Percentiles rank a stretch among this genome's conserved stretches.
These are phyloP conservation scores for Yponomeuta evonymella DNA, from an alignment of 2,888 invertebrate species.

Conservation along the genomic window DNA sequence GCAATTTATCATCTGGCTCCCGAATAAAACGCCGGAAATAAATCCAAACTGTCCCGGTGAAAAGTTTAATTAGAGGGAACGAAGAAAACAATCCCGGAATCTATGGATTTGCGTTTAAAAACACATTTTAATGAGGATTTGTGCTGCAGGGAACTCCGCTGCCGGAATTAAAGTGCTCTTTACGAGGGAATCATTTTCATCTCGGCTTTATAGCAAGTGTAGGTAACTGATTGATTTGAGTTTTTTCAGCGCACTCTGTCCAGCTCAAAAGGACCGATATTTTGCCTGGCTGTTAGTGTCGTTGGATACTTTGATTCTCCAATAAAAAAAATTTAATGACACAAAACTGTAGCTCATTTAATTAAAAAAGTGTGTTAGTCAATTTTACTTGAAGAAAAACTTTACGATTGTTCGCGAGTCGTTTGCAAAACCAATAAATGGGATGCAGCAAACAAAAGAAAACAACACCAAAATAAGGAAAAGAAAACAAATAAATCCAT, in stretches of 20 bases:
- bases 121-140: conserved; percentile 6
- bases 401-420: not conserved
- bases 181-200: too few relatives aligned
- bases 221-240: too few relatives aligned
- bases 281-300: too few relatives aligned
- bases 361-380: too few relatives aligned
- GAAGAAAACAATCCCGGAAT: conserved; percentile 6
- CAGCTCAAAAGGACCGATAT: too few relatives aligned
- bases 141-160: not conserved
- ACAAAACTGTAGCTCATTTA: too few relatives aligned
- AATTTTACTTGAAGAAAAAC: too few relatives aligned
- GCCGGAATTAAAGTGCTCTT: not conserved
- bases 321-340: too few relatives aligned
- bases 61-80: conserved; percentile 10
- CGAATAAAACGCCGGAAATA: conserved; percentile 49
- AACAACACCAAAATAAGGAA: not conserved
- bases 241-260: too few relatives aligned
- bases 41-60: conserved; percentile 11
- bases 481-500: conserved; percentile 2
- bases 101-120: not conserved
- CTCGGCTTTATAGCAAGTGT: too few relatives aligned
- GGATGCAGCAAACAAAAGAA: not conserved
- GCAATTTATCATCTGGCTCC: conserved; percentile 66
- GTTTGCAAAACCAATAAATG: not conserved
- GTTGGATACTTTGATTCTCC: too few relatives aligned